Percentiles rank a stretch among this genome's conserved stretches.
Conservation (phyloP, 2,113 vertebrate species). For the Pseudonaja textilis region DNA sequence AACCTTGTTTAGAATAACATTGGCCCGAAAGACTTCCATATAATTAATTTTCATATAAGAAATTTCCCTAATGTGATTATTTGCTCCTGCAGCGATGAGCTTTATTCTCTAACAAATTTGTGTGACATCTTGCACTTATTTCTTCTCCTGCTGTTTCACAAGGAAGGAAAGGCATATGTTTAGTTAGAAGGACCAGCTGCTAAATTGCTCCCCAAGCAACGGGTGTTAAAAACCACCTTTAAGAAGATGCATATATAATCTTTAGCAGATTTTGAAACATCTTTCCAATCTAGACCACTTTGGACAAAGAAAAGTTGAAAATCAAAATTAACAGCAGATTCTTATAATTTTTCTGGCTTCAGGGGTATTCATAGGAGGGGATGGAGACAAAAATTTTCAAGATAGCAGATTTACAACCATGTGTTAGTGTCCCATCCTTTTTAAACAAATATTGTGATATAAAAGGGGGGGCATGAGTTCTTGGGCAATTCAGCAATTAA, state of each 20-base stretch:
- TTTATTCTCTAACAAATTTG: background rate
- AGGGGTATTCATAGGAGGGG: background rate
- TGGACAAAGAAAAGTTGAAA: background rate
- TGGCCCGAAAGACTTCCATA: conserved; percentile 10
- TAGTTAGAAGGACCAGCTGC: conserved; percentile 23
- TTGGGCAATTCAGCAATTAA: background rate
- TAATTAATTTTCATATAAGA: conserved; percentile 30
- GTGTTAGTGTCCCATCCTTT: background rate
- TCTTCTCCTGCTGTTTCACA: background rate
- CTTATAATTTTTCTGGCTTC: background rate
- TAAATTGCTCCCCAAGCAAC: background rate
- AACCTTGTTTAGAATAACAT: conserved; percentile 39
- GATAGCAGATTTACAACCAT: background rate
- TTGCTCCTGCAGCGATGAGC: conserved; percentile 31
- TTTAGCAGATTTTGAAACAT: conserved; percentile 6
- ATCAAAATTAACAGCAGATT: background rate
- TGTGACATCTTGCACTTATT: conserved; percentile 16
- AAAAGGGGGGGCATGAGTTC: background rate
- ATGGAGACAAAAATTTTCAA: background rate
- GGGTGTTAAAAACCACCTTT: conserved; percentile 1
- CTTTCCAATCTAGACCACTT: background rate
- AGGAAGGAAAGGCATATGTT: background rate
- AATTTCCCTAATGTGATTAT: conserved; percentile 34
- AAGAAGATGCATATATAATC: background rate
- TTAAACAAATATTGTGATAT: background rate